A percentile compares a stretch with the other conserved stretches of the same genome.
Evolutionary conservation across 2,797 vertebrate genomes (phyloP).

Genomic region (Mormyrus hasselquistii): DNA sequence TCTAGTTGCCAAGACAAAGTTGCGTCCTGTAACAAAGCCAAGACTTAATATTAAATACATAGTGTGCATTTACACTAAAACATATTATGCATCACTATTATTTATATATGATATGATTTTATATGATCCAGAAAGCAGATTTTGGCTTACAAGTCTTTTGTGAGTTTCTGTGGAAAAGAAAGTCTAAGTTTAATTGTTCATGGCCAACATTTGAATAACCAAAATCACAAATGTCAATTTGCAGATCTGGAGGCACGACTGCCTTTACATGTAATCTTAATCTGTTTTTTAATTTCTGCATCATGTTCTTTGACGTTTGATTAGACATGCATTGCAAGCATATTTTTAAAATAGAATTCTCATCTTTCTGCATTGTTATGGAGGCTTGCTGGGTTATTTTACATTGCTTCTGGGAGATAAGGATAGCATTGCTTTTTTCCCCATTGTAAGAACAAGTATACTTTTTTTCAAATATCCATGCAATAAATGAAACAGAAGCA

Average conservation of each 20-base stretch:
- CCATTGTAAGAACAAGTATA: neutral
- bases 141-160: neutral
- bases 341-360: conserved; percentile 49
- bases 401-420: conserved; percentile 35
- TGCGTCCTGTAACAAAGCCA: neutral
- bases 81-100: neutral
- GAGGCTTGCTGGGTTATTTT: conserved; percentile 59
- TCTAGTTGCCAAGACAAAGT: neutral
- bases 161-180: neutral
- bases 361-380: conserved; percentile 55
- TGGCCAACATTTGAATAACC: neutral
- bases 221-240: neutral
- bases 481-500: neutral
- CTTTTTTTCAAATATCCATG: neutral
- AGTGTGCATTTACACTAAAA: neutral
- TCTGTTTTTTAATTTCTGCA: conserved; percentile 47
- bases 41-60: neutral
- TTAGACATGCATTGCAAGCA: conserved; percentile 43
- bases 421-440: neutral
- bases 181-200: neutral
- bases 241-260: neutral
- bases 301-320: conserved; percentile 59
- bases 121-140: neutral
- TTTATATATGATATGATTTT: neutral
- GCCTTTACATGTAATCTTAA: neutral